Evolutionary conservation across 92 coral and sea anemone genomes (phyloP).

Genomic region (Diadumene lineata): DNA sequence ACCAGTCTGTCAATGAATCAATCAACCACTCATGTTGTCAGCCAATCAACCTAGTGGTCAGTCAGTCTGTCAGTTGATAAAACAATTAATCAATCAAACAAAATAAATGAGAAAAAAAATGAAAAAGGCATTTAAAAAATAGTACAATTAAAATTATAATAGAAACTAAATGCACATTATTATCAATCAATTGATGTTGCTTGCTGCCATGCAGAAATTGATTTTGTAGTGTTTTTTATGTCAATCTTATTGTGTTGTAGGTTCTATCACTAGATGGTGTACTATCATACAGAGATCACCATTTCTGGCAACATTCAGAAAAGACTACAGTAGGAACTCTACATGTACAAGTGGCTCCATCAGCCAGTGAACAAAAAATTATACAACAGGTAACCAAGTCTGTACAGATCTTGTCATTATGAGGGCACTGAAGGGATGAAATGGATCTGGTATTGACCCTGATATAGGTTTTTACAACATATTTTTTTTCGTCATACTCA

Average conservation of each 20-base stretch:
- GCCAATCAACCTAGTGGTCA: not conserved
- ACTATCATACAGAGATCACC: constrained; percentile 88
- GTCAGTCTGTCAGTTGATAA: not conserved
- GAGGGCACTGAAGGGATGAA: not conserved
- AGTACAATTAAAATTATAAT: too few relatives aligned
- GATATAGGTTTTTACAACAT: too few relatives aligned
- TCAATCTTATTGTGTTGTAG: constrained; percentile 36
- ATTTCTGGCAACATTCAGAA: constrained; percentile 96
- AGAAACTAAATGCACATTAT: too few relatives aligned
- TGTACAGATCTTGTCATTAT: not conserved
- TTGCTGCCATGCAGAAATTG: too few relatives aligned
- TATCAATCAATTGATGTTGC: too few relatives aligned
- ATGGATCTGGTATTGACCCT: too few relatives aligned
- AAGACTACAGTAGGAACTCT: constrained; percentile 72
- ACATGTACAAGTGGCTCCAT: constrained; percentile 96
- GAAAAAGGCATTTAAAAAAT: not conserved
- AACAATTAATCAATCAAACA: not conserved
- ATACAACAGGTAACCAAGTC: constrained; percentile 72
- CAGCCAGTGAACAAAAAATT: constrained; percentile 92
- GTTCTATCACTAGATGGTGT: constrained; percentile 92
- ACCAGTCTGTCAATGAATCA: not conserved
- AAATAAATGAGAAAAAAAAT: too few relatives aligned
- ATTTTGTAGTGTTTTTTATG: not conserved
- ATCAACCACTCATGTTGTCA: not conserved
- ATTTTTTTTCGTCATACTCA: too few relatives aligned